These are phyloP conservation scores for Chionomys nivalis DNA, from an alignment of 2,113 vertebrate genomes.

Conservation along the genomic window DNA sequence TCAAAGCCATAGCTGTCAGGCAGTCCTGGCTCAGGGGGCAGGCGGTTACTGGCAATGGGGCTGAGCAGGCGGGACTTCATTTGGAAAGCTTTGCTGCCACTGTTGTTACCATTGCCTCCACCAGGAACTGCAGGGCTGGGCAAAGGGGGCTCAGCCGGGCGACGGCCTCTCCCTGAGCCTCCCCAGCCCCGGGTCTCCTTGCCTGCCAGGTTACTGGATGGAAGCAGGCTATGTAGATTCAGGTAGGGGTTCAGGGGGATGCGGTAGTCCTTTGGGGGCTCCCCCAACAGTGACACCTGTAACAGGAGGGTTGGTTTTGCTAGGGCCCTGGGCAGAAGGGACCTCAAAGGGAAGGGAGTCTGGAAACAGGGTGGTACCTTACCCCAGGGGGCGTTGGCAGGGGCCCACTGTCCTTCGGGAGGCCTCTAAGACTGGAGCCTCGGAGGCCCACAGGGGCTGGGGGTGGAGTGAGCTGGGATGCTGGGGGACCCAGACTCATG, in stretches of 20 bases:
- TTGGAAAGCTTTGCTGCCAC: conserved; percentile 86
- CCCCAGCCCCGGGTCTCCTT: conserved; percentile 72
- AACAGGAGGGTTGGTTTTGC: neutral
- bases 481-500: conserved; percentile 83
- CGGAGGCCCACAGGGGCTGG: conserved; percentile 84
- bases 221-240: conserved; percentile 86
- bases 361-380: conserved; percentile 53
- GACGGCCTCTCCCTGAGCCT: conserved; percentile 51
- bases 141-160: conserved; percentile 46
- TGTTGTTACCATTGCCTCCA: conserved; percentile 76
- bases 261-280: conserved; percentile 90
- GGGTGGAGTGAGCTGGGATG: conserved; percentile 83
- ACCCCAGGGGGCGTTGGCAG: conserved; percentile 86
- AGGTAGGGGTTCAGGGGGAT: conserved; percentile 89
- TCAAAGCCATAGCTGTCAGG: conserved; percentile 87
- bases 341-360: neutral
- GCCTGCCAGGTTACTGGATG: conserved; percentile 84
- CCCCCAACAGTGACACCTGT: conserved; percentile 90
- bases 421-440: conserved; percentile 85
- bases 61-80: conserved; percentile 85
- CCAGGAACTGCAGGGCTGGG: conserved; percentile 35
- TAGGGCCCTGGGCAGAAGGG: neutral
- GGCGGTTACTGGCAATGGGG: conserved; percentile 84
- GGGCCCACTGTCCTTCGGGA: conserved; percentile 83
- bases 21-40: conserved; percentile 81